Evolutionary conservation across 2,113 vertebrate genomes (phyloP).

Genomic region (Dissostichus mawsoni): DNA sequence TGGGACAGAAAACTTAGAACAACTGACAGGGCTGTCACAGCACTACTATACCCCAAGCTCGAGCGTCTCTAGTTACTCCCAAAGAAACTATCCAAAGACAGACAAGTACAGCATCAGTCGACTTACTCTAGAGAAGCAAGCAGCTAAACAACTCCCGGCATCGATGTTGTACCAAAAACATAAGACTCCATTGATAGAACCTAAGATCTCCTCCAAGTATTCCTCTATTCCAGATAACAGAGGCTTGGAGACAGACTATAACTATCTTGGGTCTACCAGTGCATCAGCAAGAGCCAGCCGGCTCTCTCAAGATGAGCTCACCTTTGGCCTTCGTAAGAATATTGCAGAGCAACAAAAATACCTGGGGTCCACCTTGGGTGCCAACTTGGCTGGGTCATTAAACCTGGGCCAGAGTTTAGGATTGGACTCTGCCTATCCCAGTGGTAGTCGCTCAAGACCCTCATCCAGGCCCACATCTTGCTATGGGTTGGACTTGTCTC

Average conservation of each 20-base stretch:
- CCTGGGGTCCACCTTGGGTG: slow-evolving; percentile 88
- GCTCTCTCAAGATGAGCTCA: slow-evolving; percentile 96
- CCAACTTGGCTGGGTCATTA: slow-evolving; percentile 90
- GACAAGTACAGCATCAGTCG: slow-evolving; percentile 99
- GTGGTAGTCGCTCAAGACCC: slow-evolving; percentile 95
- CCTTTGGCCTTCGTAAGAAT: slow-evolving; percentile 97
- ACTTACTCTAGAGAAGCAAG: slow-evolving; percentile 97
- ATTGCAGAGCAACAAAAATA: slow-evolving; percentile 98
- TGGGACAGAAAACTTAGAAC: slow-evolving; percentile 93
- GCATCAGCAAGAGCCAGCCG: slow-evolving; percentile 91
- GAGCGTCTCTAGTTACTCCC: slow-evolving; percentile 83
- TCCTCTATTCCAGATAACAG: slow-evolving; percentile 94
- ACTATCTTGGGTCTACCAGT: slow-evolving; percentile 90
- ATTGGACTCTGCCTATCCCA: slow-evolving; percentile 89
- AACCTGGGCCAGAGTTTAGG: slow-evolving; percentile 86
- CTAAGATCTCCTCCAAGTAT: slow-evolving; percentile 93
- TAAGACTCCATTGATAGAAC: slow-evolving; percentile 91
- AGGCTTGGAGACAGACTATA: slow-evolving; percentile 94
- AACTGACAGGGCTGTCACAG: slow-evolving; percentile 91
- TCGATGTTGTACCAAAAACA: slow-evolving; percentile 98
- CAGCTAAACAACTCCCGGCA: slow-evolving; percentile 95
- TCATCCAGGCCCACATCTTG: slow-evolving; percentile 96
- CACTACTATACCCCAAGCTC: slow-evolving; percentile 91
- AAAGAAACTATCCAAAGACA: slow-evolving; percentile 93
- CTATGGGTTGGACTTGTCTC: slow-evolving; percentile 95